Evolutionary conservation across 2,113 vertebrate genomes (phyloP).

Genomic region (Pygoscelis antarcticus): DNA sequence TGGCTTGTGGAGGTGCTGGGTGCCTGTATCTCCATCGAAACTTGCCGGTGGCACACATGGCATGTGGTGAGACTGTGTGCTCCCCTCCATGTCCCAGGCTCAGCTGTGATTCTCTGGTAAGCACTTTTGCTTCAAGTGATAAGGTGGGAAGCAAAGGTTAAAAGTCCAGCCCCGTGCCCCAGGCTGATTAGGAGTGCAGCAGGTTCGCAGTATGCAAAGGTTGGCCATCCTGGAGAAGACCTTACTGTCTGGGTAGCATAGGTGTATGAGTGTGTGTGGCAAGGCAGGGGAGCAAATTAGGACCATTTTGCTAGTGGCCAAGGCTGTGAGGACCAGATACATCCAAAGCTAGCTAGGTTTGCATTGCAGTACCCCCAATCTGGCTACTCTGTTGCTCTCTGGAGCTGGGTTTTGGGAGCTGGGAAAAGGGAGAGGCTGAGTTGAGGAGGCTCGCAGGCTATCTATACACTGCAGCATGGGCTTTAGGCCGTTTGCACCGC

Average conservation of each 20-base stretch:
- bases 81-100: background rate
- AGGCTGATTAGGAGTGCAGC: background rate
- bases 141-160: background rate
- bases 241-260: background rate
- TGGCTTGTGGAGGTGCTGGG: background rate
- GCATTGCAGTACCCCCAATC: rapidly evolving
- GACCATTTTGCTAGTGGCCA: background rate
- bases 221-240: background rate
- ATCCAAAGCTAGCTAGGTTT: background rate
- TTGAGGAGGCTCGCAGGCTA: background rate
- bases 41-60: background rate
- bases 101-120: background rate
- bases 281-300: background rate
- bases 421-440: background rate
- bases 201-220: background rate
- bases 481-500: rapidly evolving
- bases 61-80: background rate
- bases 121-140: background rate
- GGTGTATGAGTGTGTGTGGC: background rate
- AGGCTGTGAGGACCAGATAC: background rate
- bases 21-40: background rate
- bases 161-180: background rate
- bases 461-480: rapidly evolving
- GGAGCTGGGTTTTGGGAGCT: background rate
- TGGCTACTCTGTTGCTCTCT: background rate